Evolutionary conservation across 2,888 invertebrate genomes (phyloP), one percentile per base, ranked within the genome.

Genomic region (Morpho deidamia): DNA sequence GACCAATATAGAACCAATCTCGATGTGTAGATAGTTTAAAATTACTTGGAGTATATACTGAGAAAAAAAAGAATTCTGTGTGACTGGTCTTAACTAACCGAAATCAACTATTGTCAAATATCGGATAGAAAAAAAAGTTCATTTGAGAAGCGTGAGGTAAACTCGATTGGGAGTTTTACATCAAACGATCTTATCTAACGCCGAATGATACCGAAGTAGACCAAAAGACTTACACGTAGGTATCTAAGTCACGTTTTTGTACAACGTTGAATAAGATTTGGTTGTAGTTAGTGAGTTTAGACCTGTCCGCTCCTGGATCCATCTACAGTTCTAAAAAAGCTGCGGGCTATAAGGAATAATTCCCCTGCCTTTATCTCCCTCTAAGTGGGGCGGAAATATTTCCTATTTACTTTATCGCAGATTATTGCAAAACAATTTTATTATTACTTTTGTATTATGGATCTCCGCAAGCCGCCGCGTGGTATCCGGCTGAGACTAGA

Each of bases 31-130:
- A 50, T 32, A 50, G 44, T 32, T 11, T 32, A 50, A 43, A 50
- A 44, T 43, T 32, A 44, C n/a, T 50, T 43, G 50, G 32, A 8
- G 8, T 10, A 35, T 38, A 14, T 40, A 44, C 40, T 37, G 35
- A 43, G 32, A 38, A 54, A 62, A 61, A 68, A 61, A 67, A 62
- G 56, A 57, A 67, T 62, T 53, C 58, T 59, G 62, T 68, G 69
- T 66, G 68, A 67, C 70, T 63, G 53, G 66, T 66, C 68, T 60
- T 71, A 75, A 74, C 72, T 71, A 75, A 75, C 72, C 68, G 71
- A 74, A 72, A 70, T 72, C 70, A 71, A 68, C 67, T 65, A 69
- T 74, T 71, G 70, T 71, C 63, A 64, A 66, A 67, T 61, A 58
- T 65, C 55, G 62, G 65, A 63, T 64, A 62, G 60, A 65, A 58